Evolutionary conservation across 2,888 invertebrate species (phyloP).

Genomic region (Melolontha melolontha): DNA sequence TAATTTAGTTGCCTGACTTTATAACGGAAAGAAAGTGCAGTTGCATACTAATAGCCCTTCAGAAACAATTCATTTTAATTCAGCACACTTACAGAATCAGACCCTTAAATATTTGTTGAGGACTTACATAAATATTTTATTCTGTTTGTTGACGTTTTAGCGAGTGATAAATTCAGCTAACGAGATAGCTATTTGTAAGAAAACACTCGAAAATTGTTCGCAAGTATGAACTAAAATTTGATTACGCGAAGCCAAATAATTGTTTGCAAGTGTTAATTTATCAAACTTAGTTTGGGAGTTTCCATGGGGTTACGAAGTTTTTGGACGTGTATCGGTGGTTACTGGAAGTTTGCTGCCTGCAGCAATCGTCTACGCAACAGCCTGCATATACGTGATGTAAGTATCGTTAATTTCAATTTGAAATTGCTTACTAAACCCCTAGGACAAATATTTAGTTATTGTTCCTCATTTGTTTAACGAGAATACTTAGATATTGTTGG

Average conservation of each 20-base stretch:
- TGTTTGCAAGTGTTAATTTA: slow-evolving; percentile 38
- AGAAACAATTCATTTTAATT: too few relatives aligned
- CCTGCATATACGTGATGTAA: slow-evolving; percentile 35
- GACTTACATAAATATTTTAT: too few relatives aligned
- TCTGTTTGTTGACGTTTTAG: too few relatives aligned
- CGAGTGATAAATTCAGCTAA: background rate
- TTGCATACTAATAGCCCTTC: too few relatives aligned
- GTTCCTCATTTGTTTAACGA: too few relatives aligned
- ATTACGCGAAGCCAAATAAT: slow-evolving; percentile 27
- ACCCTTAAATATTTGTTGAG: too few relatives aligned
- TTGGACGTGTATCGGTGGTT: slow-evolving; percentile 27
- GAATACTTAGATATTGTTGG: too few relatives aligned
- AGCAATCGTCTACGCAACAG: slow-evolving; percentile 36
- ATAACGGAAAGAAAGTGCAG: too few relatives aligned
- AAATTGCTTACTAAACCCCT: slow-evolving; percentile 25
- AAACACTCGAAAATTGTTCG: slow-evolving; percentile 10
- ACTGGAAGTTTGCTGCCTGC: slow-evolving; percentile 30
- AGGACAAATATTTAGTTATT: slow-evolving; percentile 30
- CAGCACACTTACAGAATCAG: too few relatives aligned
- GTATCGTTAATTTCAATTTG: slow-evolving; percentile 31
- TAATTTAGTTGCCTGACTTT: too few relatives aligned
- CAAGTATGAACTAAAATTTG: slow-evolving; percentile 27
- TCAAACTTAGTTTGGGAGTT: slow-evolving; percentile 37
- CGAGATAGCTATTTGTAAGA: slow-evolving; percentile 4
- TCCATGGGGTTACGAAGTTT: slow-evolving; percentile 28